These are phyloP conservation scores for Desmodus rotundus DNA, from an alignment of 2,113 vertebrate genomes.

Conservation along the genomic window DNA sequence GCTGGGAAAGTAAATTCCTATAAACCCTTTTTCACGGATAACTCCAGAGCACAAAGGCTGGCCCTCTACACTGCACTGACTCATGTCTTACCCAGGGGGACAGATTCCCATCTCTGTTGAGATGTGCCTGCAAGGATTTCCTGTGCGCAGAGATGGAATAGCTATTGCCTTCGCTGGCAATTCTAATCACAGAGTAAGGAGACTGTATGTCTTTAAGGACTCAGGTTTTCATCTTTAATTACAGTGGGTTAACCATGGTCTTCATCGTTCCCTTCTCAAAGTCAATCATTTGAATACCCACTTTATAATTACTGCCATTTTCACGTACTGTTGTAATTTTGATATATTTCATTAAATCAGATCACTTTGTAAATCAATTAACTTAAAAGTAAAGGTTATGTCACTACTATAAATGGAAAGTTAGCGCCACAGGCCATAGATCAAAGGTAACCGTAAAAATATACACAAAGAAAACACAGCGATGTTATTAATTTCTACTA, in stretches of 20 bases:
- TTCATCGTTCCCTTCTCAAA: background rate
- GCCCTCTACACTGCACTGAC: background rate
- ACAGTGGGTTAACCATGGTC: background rate
- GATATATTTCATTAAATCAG: background rate
- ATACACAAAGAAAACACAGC: background rate
- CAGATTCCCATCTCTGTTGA: background rate
- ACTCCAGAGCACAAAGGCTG: slow-evolving; percentile 28
- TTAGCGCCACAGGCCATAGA: background rate
- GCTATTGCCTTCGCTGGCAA: background rate
- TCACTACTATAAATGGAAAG: background rate
- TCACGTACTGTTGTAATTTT: background rate
- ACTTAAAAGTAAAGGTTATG: slow-evolving; percentile 31
- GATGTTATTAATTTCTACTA: background rate
- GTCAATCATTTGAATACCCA: background rate
- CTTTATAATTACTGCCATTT: slow-evolving; percentile 34
- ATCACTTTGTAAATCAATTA: slow-evolving; percentile 26
- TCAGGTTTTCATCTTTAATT: slow-evolving; percentile 46
- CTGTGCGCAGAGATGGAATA: background rate
- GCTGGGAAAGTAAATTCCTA: slow-evolving; percentile 56
- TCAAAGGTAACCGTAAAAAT: slow-evolving; percentile 34
- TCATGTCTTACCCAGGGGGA: background rate
- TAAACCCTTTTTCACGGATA: slow-evolving; percentile 45
- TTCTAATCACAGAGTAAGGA: slow-evolving; percentile 17
- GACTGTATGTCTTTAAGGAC: background rate
- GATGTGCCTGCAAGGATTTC: background rate